Base-by-base conservation (phyloP, 1,140 invertebrate species). In the Helicoverpa zea region DNA sequence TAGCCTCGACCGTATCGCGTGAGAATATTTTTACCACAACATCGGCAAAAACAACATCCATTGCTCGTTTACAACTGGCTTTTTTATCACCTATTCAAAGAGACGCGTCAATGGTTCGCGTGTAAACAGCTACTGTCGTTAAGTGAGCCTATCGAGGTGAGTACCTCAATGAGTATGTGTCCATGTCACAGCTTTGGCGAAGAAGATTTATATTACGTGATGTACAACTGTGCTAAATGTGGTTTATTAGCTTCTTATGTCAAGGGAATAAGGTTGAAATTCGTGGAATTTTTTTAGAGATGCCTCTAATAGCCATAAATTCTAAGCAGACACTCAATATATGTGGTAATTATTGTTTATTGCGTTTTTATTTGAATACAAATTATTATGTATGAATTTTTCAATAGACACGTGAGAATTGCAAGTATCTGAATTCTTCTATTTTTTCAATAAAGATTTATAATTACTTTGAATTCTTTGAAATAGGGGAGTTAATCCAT, bases 1-100 rank as follows among this genome's bases (percentile, higher is more conserved):
- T 66, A 82, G 76, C 81, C 76, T 82, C 76, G 81, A 61, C 81
- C 54, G 81, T 70, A 73, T 82, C 74, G 80, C 80, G 80, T 81
- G 80, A 81, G 80, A 81, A 81, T 81, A 77, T 81, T 81, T 49
- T 49, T 14, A 47, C 47, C 11, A 61, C 47, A 56, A 52, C 18
- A 54, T 47, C 54, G 47, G 52, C 13, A 61, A 81, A 81, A 79
- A 56, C 64, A 58, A 0, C 64, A 58, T 70, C 64, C 76, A 79
- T 58, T 79, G 52, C 63, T 56, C 29, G 10, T 23, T 79, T 56
- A 49, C n/a, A 35, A 58, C 12, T 49, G 64, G 35, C 29, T 5
- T 47, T 68, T 70, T 63, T 68, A 70, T 56, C 9, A 14, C 35
- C 14, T 18, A 79, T 79, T 79, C 63, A 64, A 56, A 70, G 5